Base-by-base conservation (phyloP, 2,888 invertebrate species). In the Steromphala cineraria region DNA sequence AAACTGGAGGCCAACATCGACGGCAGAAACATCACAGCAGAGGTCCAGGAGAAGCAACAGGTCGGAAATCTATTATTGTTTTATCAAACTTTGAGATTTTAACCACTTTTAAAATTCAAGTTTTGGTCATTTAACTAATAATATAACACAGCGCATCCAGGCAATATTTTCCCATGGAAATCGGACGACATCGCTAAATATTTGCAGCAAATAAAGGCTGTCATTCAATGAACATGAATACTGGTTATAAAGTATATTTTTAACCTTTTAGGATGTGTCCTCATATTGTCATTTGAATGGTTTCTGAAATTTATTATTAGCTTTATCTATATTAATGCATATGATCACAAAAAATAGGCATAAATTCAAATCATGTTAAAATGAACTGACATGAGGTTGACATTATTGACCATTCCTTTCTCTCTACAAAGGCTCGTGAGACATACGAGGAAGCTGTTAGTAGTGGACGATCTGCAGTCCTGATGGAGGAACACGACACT, bases 21-120 rank as follows among this genome's bases (percentile, higher is more conserved):
- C 75, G 86, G 84, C 8, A 78, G 81, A 19, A 80, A 74, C 10
- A 84, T 88, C 7, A 55, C 86, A 19, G 88, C 85, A n/a, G 86
- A 87, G 79, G 87, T 87, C 28, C 86, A 87, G 75, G 87, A 87
- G 46, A 87, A 87, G 74, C 53, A 87, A 67, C 83, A 86, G 75
- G 87, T 85, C 55, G 56, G 71, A n/a, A 15, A 55, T 24, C 7
- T 46, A 13, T 10, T 46, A 5, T 10, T 46, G 46, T 46, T 46
- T 46, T 13, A 8, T 46, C 1, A 46, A 10, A 13, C 46, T 46
- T 46, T 1, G 46, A 46, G 36, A 46, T 5, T 46, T 5, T 46
- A 46, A 10, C 4, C 46, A 10, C 2, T 36, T n/a, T n/a, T n/a
- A n/a, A n/a, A n/a, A n/a, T n/a, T n/a, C n/a, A n/a, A n/a, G n/a